phyloP scores from a whole-genome alignment of 2,113 vertebrate species.

The Phycodurus eques region DNA sequence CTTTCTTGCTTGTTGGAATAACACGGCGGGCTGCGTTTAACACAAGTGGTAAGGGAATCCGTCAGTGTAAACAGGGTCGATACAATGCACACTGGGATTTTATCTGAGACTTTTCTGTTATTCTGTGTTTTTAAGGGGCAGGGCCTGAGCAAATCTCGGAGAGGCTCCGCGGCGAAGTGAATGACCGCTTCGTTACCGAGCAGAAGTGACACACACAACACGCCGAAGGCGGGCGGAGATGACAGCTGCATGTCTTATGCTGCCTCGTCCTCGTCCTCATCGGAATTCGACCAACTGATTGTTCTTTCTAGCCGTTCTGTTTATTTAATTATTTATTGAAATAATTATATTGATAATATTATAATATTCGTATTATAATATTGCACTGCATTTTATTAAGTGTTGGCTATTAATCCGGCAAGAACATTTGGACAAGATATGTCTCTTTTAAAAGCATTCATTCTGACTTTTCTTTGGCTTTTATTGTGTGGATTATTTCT shows the following conservation, averaged over 20 bases:
- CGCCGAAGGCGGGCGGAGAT: not conserved
- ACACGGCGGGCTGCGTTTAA: constrained; percentile 67
- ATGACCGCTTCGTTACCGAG: not conserved
- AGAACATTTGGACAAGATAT: too few relatives aligned
- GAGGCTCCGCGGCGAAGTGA: constrained; percentile 26
- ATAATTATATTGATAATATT: too few relatives aligned
- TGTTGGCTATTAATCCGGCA: too few relatives aligned
- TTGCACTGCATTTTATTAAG: too few relatives aligned
- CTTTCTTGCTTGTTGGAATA: constrained; percentile 70
- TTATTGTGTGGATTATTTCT: too few relatives aligned
- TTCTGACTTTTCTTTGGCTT: too few relatives aligned
- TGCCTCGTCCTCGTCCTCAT: too few relatives aligned
- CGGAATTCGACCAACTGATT: too few relatives aligned
- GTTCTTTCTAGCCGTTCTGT: not conserved
- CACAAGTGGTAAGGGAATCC: constrained; percentile 68
- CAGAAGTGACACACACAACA: constrained; percentile 14
- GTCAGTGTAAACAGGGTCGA: constrained; percentile 63
- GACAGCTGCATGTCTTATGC: not conserved
- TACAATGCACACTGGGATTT: constrained; percentile 71
- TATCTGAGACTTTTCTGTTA: constrained; percentile 62
- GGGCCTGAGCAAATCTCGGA: constrained; percentile 45
- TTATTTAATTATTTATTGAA: too few relatives aligned
- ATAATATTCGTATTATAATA: too few relatives aligned
- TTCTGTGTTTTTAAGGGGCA: constrained; percentile 59
- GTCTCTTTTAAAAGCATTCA: too few relatives aligned